phyloP scores from a whole-genome alignment of 23 tunicate species.

The Styela clava region DNA sequence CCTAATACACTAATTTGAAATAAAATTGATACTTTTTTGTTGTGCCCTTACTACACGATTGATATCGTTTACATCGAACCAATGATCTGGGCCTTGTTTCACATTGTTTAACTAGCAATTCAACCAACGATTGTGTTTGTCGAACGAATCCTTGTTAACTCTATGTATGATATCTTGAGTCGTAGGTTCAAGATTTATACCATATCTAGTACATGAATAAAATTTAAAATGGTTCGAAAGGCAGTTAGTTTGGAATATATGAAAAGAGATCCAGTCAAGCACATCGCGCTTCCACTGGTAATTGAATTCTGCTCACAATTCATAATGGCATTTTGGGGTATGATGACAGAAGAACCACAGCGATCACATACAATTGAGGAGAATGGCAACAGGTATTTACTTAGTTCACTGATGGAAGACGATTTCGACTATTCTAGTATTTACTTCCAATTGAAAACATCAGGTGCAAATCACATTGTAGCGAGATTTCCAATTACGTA shows the following conservation, averaged over 20 bases:
- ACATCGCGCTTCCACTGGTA: constrained; percentile 43
- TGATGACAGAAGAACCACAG: constrained; percentile 52
- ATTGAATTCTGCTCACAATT: constrained; percentile 70
- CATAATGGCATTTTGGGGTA: constrained; percentile 70
- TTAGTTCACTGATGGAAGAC: background rate
- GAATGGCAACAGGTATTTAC: background rate
- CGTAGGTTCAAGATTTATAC: background rate
- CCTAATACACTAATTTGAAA: too few relatives aligned
- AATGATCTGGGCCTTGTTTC: too few relatives aligned
- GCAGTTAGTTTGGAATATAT: background rate
- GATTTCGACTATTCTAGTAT: background rate
- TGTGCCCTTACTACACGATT: too few relatives aligned
- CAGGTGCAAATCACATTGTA: too few relatives aligned
- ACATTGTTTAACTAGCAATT: too few relatives aligned
- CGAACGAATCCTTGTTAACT: background rate
- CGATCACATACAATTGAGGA: background rate
- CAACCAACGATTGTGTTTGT: too few relatives aligned
- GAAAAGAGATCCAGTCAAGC: constrained; percentile 15
- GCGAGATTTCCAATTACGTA: too few relatives aligned
- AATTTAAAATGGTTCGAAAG: background rate
- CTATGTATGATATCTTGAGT: background rate
- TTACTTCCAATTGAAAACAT: background rate
- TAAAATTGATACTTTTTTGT: too few relatives aligned
- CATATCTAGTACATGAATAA: background rate
- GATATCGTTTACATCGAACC: too few relatives aligned